Percentiles rank a stretch among this genome's conserved stretches.
phyloP scores from a whole-genome alignment of 1,140 invertebrate species.

The Aphelenchoides besseyi region DNA sequence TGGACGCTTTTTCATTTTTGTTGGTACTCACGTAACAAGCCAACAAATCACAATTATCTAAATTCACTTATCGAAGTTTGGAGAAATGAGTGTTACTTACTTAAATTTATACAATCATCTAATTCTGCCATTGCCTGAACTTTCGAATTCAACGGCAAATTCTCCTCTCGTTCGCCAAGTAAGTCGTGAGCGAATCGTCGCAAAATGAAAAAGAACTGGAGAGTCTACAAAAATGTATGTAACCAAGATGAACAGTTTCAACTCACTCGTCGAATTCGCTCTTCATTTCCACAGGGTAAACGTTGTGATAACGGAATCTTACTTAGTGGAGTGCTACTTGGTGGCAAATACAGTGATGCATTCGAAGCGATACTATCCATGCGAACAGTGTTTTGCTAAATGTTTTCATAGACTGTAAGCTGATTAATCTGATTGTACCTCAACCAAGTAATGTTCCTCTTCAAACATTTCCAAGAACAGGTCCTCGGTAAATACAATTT shows the following conservation, averaged over 20 bases:
- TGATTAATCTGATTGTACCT: no score
- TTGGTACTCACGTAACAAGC: conserved; percentile 84
- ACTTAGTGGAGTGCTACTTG: conserved; percentile 91
- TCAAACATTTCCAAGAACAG: conserved; percentile 99
- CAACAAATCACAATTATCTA: conserved; percentile 94
- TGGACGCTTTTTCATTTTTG: conserved; percentile 72
- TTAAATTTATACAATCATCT: conserved; percentile 85
- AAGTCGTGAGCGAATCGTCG: conserved; percentile 78
- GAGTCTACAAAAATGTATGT: conserved; percentile 68
- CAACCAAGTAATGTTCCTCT: conserved; percentile 88
- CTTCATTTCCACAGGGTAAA: conserved; percentile 91
- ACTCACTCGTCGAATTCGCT: conserved; percentile 76
- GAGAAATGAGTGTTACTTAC: conserved; percentile 68
- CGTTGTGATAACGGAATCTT: conserved; percentile 90
- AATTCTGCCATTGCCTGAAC: conserved; percentile 82
- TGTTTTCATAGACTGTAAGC: no score
- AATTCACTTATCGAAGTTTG: conserved; percentile 59
- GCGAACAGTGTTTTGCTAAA: conserved; percentile 41
- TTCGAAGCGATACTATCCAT: conserved; percentile 70
- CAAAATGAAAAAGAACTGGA: conserved; percentile 88
- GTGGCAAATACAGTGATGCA: conserved; percentile 87
- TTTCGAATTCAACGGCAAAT: conserved; percentile 82
- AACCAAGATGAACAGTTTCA: conserved; percentile 14
- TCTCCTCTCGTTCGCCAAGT: conserved; percentile 76
- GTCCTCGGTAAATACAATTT: conserved; percentile 93